These are phyloP conservation scores for Teinopalpus imperialis DNA, from an alignment of 2,888 invertebrate species.

Conservation along the genomic window DNA sequence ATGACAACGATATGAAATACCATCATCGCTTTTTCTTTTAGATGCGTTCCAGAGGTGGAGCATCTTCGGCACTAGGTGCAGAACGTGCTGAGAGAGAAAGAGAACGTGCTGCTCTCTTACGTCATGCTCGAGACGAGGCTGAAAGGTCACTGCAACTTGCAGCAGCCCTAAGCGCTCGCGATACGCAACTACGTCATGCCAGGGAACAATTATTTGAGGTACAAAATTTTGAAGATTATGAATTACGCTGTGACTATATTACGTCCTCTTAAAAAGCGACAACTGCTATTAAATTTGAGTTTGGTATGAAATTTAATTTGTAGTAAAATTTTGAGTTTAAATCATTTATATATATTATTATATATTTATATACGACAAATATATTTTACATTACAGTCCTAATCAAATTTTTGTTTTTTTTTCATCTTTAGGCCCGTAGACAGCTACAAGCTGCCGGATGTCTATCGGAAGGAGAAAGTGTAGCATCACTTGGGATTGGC, in stretches of 20 bases:
- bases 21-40: constrained; percentile 40
- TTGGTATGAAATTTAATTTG: too few relatives aligned
- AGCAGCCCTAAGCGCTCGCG: constrained; percentile 93
- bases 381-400: too few relatives aligned
- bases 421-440: constrained; percentile 83
- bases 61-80: constrained; percentile 84
- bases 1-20: too few relatives aligned
- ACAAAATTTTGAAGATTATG: constrained; percentile 1
- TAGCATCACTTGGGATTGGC: constrained; percentile 87
- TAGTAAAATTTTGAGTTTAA: too few relatives aligned
- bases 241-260: too few relatives aligned
- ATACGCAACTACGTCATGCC: constrained; percentile 91
- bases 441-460: constrained; percentile 90
- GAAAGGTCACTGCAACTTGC: constrained; percentile 93
- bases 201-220: constrained; percentile 93
- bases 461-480: constrained; percentile 91
- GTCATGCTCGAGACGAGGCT: constrained; percentile 94
- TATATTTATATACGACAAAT: too few relatives aligned
- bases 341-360: too few relatives aligned
- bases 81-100: constrained; percentile 89
- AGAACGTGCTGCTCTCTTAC: constrained; percentile 93
- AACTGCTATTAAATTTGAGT: too few relatives aligned
- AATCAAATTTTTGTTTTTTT: too few relatives aligned
- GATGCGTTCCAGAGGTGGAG: constrained; percentile 89
- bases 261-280: too few relatives aligned